Conservation (phyloP, 2,113 vertebrate genomes). For the Acrocephalus kingi region DNA sequence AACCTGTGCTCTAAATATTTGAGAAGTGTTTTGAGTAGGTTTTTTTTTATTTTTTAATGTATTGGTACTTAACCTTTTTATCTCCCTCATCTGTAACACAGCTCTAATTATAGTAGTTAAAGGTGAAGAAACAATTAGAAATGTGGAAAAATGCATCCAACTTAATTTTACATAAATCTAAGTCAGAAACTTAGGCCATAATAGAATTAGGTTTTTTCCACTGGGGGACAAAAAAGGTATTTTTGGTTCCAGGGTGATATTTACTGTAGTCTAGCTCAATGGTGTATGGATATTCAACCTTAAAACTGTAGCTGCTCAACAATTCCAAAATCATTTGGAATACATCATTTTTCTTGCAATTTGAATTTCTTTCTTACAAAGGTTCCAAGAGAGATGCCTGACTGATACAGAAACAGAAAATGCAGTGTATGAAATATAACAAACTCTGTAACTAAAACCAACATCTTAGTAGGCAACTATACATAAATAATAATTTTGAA, state of each 20-base stretch:
- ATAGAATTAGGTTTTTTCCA: background rate
- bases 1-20: background rate
- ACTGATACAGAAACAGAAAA: slow-evolving; percentile 8
- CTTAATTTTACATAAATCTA: background rate
- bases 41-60: background rate
- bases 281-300: background rate
- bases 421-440: background rate
- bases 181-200: background rate
- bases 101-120: background rate
- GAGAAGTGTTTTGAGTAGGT: background rate
- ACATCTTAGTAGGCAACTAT: background rate
- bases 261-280: background rate
- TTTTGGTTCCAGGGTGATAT: background rate
- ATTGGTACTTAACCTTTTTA: slow-evolving; percentile 29
- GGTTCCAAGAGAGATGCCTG: background rate
- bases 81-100: background rate
- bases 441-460: background rate
- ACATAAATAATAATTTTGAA: slow-evolving; percentile 36
- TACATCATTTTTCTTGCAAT: background rate
- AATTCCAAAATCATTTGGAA: background rate
- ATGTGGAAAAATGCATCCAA: background rate
- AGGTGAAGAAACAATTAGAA: slow-evolving; percentile 29
- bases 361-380: slow-evolving; percentile 36
- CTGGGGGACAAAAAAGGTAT: background rate
- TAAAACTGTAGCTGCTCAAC: background rate